phyloP scores from a whole-genome alignment of 2,797 vertebrate species.

The Acanthiza pusilla region DNA sequence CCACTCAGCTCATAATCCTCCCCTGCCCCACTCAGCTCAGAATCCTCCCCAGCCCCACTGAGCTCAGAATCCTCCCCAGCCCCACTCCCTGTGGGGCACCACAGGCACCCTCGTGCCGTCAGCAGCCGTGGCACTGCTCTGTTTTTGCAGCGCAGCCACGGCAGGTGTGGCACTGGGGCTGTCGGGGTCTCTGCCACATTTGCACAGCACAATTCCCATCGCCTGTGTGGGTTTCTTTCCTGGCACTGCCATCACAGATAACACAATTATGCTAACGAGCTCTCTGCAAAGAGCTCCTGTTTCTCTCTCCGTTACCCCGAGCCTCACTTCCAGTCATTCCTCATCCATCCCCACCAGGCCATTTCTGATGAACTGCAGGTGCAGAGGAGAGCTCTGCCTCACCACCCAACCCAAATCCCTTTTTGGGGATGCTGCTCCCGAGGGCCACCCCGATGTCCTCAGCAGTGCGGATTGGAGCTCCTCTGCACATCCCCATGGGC shows the following conservation, averaged over 20 bases:
- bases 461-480: neutral
- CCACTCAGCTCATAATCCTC: no score
- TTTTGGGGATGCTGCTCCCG: neutral
- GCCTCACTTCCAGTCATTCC: neutral
- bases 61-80: no score
- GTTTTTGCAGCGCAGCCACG: rapidly evolving
- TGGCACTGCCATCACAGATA: neutral
- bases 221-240: neutral
- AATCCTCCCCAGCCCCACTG: no score
- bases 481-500: neutral
- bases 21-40: no score
- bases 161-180: neutral
- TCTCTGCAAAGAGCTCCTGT: neutral
- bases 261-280: neutral
- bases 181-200: neutral
- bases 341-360: neutral
- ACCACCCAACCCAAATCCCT: neutral
- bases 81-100: no score
- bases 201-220: neutral
- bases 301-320: neutral
- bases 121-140: rapidly evolving
- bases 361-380: neutral
- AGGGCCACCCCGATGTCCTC: neutral
- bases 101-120: neutral
- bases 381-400: neutral